Evolutionary conservation across 2,888 invertebrate species (phyloP).

Genomic region (Chrysodeixis includens): DNA sequence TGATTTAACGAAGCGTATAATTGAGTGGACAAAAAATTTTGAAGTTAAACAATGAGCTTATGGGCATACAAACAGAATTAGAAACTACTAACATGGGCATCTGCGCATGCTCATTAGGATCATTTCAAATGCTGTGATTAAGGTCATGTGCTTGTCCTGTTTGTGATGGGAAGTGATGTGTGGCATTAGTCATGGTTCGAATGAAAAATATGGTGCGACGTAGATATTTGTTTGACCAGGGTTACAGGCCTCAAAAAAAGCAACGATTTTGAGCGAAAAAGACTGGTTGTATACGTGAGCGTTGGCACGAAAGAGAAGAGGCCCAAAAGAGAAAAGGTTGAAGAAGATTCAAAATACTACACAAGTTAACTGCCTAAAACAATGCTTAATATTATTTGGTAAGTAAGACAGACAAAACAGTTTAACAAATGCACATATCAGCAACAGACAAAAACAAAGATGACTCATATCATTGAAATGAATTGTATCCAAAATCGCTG

Average conservation of each 20-base stretch:
- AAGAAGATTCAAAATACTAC: no score
- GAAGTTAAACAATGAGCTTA: conserved; percentile 60
- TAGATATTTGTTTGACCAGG: neutral
- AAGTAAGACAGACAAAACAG: no score
- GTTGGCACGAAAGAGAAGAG: no score
- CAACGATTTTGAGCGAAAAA: no score
- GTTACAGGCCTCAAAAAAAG: neutral
- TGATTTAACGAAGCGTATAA: conserved; percentile 69
- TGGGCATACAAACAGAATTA: conserved; percentile 52
- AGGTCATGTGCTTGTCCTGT: conserved; percentile 43
- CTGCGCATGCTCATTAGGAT: conserved; percentile 57
- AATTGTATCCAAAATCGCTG: conserved; percentile 3
- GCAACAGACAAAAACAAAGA: neutral
- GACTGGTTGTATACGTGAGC: no score
- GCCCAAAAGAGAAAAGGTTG: no score
- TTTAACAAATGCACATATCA: no score
- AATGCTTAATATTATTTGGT: no score
- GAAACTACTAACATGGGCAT: conserved; percentile 56
- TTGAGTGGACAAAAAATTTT: conserved; percentile 63
- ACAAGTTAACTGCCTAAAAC: no score
- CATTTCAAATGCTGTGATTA: conserved; percentile 51
- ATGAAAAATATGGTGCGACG: conserved; percentile 2
- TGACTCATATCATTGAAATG: neutral
- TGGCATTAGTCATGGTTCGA: neutral
- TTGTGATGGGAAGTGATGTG: neutral